Evolutionary conservation across 37 sponge, comb jelly and placozoan genomes (phyloP).

Genomic region (Chondrosia reniformis): DNA sequence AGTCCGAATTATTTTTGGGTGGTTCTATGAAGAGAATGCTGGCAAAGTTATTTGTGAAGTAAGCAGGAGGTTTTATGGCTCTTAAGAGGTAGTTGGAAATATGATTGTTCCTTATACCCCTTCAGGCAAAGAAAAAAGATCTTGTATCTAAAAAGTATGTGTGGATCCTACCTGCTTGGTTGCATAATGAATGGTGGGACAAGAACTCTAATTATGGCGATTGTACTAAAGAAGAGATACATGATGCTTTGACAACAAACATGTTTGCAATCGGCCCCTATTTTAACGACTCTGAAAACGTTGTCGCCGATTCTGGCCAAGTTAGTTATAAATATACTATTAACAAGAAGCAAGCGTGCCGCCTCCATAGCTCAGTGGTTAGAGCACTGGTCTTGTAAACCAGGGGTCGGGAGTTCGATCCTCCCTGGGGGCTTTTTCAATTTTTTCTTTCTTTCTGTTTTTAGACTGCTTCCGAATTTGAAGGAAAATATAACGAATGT

Average conservation of each 20-base stretch:
- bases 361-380: conserved; percentile 95
- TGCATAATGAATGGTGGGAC: conserved; percentile 39
- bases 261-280: neutral
- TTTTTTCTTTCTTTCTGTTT: conserved; percentile 37
- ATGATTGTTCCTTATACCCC: neutral
- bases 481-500: neutral
- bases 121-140: conserved; percentile 35
- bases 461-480: neutral
- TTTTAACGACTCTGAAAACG: too few relatives aligned
- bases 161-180: conserved; percentile 70
- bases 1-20: conserved; percentile 10
- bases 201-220: too few relatives aligned
- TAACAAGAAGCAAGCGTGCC: neutral
- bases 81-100: neutral
- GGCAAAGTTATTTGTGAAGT: neutral
- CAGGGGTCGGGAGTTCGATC: conserved; percentile 95
- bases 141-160: conserved; percentile 37
- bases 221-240: neutral
- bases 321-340: neutral
- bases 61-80: neutral
- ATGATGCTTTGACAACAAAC: neutral
- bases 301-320: neutral
- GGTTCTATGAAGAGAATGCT: neutral
- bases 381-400: conserved; percentile 98
- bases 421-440: conserved; percentile 73